Base-by-base conservation (phyloP, 2,113 vertebrate genomes). In the Gadus chalcogrammus region DNA sequence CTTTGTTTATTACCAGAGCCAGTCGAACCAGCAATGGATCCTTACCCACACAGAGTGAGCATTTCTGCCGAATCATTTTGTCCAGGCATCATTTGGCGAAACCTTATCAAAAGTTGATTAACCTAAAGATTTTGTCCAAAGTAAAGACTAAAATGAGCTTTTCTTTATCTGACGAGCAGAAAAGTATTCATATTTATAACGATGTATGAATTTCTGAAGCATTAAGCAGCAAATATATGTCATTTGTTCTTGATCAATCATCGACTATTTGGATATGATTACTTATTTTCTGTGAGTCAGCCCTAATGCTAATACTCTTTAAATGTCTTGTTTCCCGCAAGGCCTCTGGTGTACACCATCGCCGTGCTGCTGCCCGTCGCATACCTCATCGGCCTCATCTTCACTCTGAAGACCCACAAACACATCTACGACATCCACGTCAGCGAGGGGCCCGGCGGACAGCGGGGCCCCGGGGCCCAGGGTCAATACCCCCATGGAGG, bases 11-110 rank as follows among this genome's bases (percentile, higher is more conserved):
- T 28, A 75, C 69, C 83, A 93, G 91, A 91, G 73, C 78, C 82
- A 88, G 79, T 77, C 81, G 56, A 89, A 91, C 73, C 86, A 91
- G 59, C 92, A 93, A 15, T 84, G 94, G 61, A 92, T 94, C 79
- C 90, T 93, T 77, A 92, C 90, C 61, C 93, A 95, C 0, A 92
- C 95, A 15, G 92, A 95, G 95, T 97, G 87, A 95, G 95, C 94
- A n/a, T 58, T 16, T 35, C 3, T 65, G 53, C 15, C 22, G 11
- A 13, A 38, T 13, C 20, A 56, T 59, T 28, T 62, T 35, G 31
- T 4, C 31, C 31, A 4, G 31, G 15, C 55, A 20, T 61, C 56
- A 53, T 28, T 67, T 67, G 53, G 1, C 12, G 3, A 0, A 35
- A 20, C 8, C 18, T 69, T 24, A 64, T 5, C 1, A 9, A 35